Percentiles rank a stretch among this genome's conserved stretches.
Evolutionary conservation across 2,888 invertebrate genomes (phyloP).

Genomic region (Clitarchus hookeri): DNA sequence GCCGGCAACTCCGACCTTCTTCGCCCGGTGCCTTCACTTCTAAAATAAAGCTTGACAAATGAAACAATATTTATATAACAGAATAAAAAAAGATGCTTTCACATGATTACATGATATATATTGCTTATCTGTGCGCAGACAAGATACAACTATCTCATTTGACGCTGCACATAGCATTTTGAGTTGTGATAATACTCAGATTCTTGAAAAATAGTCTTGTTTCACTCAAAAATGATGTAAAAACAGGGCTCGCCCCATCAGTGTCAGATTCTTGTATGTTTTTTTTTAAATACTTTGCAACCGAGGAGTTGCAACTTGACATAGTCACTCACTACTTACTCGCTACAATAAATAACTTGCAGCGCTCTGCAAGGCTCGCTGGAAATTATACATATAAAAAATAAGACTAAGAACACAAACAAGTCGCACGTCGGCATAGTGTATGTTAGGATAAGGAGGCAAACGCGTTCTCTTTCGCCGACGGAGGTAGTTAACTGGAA

Average conservation of each 20-base stretch:
- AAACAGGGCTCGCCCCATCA: not conserved
- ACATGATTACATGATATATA: not conserved
- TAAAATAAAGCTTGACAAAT: no score
- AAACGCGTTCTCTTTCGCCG: slow-evolving; percentile 29
- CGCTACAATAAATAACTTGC: not conserved
- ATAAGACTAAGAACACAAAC: slow-evolving; percentile 27
- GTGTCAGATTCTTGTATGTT: not conserved
- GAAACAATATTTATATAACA: not conserved
- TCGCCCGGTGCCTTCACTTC: no score
- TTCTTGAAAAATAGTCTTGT: slow-evolving; percentile 18
- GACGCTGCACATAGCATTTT: not conserved
- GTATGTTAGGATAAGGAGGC: slow-evolving; percentile 29
- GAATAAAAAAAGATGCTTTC: not conserved
- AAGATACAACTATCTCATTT: not conserved
- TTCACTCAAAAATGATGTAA: not conserved
- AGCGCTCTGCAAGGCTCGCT: not conserved
- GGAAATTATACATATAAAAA: slow-evolving; percentile 32
- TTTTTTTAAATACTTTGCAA: not conserved
- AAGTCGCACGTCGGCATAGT: slow-evolving; percentile 16
- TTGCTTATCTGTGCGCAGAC: not conserved
- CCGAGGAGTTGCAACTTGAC: not conserved
- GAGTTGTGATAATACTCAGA: not conserved
- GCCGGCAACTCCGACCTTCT: not conserved
- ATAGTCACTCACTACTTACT: not conserved
- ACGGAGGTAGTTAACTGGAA: slow-evolving; percentile 43